Evolutionary conservation across 2,797 vertebrate genomes (phyloP), one percentile per base, ranked within the genome.

Genomic region (Brotula barbata): DNA sequence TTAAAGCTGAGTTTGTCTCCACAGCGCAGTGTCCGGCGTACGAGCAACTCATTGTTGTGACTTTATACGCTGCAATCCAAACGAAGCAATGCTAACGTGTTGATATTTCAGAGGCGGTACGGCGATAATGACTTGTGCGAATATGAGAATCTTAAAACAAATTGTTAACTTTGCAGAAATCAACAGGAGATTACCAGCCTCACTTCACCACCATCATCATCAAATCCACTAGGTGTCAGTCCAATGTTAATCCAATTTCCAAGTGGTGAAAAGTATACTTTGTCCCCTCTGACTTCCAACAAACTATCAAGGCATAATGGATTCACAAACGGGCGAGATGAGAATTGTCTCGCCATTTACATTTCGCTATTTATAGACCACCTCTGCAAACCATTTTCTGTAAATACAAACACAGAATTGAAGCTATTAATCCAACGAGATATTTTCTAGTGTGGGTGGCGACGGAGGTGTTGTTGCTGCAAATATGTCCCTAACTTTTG

Each of bases 161-260:
- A 21, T 13, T 47, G 54, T 19, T 43, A 13, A 46, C 8, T 49
- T 45, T 41, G 13, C n/a, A 47, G 28, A 57, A 49, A 62, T 20
- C 16, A 56, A 3, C 43, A 34, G 14, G 5, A 55, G 52, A 40
- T n/a, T 7, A 46, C 23, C 47, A 63, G 67, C 19, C 21, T 3
- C 19, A 11, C 41, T 11, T 34, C 15, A 25, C 31, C 7, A 53
- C 34, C 15, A 49, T 16, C 39, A 58, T 49, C n/a, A 50, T 45
- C 61, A 39, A 58, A 75, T 87, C 90, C 90, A 91, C 84, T 90
- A 92, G 91, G 87, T 87, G 89, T 90, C 91, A 92, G 89, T 57
- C 55, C 75, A 82, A 86, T 46, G 21, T 86, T 80, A 82, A 78
- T 73, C 65, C 81, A 56, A 86, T 84, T 58, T 51, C 51, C 57